These are phyloP conservation scores for Macroteleia sp. DNA, from an alignment of 2,888 invertebrate species.

Conservation along the genomic window DNA sequence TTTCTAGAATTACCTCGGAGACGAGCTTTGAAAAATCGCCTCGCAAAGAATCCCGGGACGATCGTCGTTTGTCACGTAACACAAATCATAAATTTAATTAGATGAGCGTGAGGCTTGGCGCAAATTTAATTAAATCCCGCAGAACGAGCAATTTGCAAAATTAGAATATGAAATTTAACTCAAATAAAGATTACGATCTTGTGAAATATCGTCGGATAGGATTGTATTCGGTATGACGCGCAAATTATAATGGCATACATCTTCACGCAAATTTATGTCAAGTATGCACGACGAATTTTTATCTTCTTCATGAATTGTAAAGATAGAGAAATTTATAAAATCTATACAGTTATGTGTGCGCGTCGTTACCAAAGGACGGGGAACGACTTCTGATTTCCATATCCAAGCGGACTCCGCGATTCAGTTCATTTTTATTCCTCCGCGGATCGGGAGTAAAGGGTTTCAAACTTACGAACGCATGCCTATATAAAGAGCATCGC, in stretches of 20 bases:
- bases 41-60: conserved; percentile 9
- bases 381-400: conserved; percentile 61
- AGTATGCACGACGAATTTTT: conserved; percentile 47
- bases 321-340: conserved; percentile 53
- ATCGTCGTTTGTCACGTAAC: conserved; percentile 21
- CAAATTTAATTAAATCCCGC: conserved; percentile 28
- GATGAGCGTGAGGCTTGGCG: neutral
- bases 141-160: conserved; percentile 22
- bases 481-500: conserved; percentile 70
- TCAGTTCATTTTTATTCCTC: conserved; percentile 69
- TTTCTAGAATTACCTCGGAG: conserved; percentile 21
- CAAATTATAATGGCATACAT: conserved; percentile 47
- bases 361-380: conserved; percentile 31
- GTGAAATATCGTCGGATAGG: conserved; percentile 6
- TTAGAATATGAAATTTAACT: conserved; percentile 28
- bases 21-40: conserved; percentile 28
- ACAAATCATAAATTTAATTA: conserved; percentile 58
- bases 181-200: conserved; percentile 31
- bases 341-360: conserved; percentile 34
- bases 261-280: conserved; percentile 40
- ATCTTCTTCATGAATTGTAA: conserved; percentile 51
- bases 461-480: conserved; percentile 66
- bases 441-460: conserved; percentile 62
- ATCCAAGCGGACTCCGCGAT: conserved; percentile 47
- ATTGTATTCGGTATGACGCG: conserved; percentile 24